Percentiles rank a stretch among this genome's conserved stretches.
These are phyloP conservation scores for Drosophila buzzatii DNA, from an alignment of 2,888 invertebrate genomes.

Conservation along the genomic window DNA sequence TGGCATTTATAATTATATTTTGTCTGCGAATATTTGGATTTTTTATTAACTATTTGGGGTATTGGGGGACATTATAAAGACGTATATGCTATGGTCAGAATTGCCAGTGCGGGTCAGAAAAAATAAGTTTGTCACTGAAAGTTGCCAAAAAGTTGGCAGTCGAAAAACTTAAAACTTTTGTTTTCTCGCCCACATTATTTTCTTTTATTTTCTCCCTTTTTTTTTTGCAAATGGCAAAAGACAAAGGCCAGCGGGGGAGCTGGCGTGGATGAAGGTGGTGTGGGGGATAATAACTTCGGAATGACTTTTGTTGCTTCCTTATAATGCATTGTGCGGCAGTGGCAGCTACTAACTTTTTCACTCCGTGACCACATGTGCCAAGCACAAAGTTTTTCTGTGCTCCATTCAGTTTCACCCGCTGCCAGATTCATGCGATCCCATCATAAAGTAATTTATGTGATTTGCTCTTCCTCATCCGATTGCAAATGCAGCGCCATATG, in stretches of 20 bases:
- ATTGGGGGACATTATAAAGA: constrained; percentile 17
- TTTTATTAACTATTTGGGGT: neutral
- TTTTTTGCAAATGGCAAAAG: constrained; percentile 52
- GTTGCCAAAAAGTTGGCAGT: constrained; percentile 66
- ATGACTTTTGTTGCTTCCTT: constrained; percentile 77
- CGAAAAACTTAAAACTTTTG: constrained; percentile 72
- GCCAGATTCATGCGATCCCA: constrained; percentile 70
- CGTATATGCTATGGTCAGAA: constrained; percentile 41
- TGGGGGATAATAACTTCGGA: constrained; percentile 71
- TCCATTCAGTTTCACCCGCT: constrained; percentile 26
- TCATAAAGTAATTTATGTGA: constrained; percentile 81
- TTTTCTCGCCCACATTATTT: constrained; percentile 73
- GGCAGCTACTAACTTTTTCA: constrained; percentile 44
- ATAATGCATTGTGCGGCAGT: constrained; percentile 61
- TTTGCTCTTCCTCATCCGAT: constrained; percentile 56
- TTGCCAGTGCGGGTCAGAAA: constrained; percentile 27
- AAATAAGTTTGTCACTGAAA: constrained; percentile 63
- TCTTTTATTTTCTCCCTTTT: constrained; percentile 49
- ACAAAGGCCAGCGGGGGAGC: constrained; percentile 30
- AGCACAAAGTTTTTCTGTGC: constrained; percentile 50
- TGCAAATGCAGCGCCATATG: constrained; percentile 76
- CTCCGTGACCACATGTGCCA: constrained; percentile 75
- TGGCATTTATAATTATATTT: neutral
- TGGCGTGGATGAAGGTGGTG: neutral
- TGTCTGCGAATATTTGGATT: rapidly evolving